Conservation (phyloP, 2,888 invertebrate genomes). For the Conchocele bisecta region DNA sequence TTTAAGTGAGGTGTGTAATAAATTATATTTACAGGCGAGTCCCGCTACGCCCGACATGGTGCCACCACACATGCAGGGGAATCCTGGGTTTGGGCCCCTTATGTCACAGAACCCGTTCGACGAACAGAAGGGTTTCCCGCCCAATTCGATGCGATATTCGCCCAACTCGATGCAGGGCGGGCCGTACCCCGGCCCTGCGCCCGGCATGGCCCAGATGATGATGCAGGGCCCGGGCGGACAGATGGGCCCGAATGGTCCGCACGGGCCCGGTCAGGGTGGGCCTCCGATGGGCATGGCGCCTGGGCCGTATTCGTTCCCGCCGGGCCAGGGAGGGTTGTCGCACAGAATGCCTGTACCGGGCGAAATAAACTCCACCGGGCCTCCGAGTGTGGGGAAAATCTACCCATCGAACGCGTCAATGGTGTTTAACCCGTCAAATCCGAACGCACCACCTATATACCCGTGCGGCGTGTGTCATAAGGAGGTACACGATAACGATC, state of each 20-base stretch:
- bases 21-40: slow-evolving; percentile 48
- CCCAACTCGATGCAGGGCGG: slow-evolving; percentile 46
- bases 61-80: slow-evolving; percentile 54
- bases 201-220: slow-evolving; percentile 46
- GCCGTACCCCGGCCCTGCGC: slow-evolving; percentile 21
- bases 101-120: slow-evolving; percentile 62
- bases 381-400: slow-evolving; percentile 79
- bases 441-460: slow-evolving; percentile 98
- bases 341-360: slow-evolving; percentile 53
- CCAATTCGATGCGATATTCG: slow-evolving; percentile 49
- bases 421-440: slow-evolving; percentile 99
- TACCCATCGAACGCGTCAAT: slow-evolving; percentile 98
- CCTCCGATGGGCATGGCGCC: slow-evolving; percentile 35
- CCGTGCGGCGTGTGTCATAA: slow-evolving; percentile 99
- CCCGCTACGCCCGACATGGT: slow-evolving; percentile 61
- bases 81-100: slow-evolving; percentile 52
- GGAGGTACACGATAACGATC: slow-evolving; percentile 97
- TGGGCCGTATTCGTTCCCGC: slow-evolving; percentile 17
- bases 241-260: slow-evolving; percentile 26
- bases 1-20: too few relatives aligned
- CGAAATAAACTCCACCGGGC: slow-evolving; percentile 41
- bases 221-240: slow-evolving; percentile 33
- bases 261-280: slow-evolving; percentile 21
- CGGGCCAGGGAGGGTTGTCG: slow-evolving; percentile 29
- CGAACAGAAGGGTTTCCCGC: slow-evolving; percentile 56